Evolutionary conservation across 2,888 invertebrate genomes (phyloP).

Genomic region (Amblyjoppa fuscipennis): DNA sequence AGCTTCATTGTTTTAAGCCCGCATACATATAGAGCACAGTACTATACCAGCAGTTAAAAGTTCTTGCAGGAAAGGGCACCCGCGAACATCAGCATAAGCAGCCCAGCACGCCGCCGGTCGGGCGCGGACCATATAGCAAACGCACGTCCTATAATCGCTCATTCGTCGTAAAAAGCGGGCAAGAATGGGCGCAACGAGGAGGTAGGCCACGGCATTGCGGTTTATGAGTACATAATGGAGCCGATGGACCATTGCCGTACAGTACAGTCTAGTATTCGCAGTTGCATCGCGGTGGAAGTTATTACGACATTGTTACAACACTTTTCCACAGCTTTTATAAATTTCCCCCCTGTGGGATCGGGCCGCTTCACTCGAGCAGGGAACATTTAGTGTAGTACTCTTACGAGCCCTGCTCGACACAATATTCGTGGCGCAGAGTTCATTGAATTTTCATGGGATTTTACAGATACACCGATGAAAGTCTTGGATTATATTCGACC

Average conservation of each 20-base stretch:
- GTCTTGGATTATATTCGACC: slow-evolving; percentile 3
- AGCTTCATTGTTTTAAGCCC: neutral
- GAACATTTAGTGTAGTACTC: slow-evolving; percentile 41
- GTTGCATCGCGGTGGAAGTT: slow-evolving; percentile 76
- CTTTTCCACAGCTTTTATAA: slow-evolving; percentile 60
- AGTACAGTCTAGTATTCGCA: slow-evolving; percentile 72
- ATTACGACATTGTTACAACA: slow-evolving; percentile 80
- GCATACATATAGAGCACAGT: neutral
- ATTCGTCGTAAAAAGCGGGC: slow-evolving; percentile 74
- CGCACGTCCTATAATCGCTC: slow-evolving; percentile 74
- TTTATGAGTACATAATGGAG: slow-evolving; percentile 80
- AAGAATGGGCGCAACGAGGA: slow-evolving; percentile 75
- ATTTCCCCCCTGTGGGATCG: slow-evolving; percentile 37
- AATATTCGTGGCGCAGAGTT: slow-evolving; percentile 48
- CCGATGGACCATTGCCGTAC: slow-evolving; percentile 78
- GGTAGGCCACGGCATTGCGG: slow-evolving; percentile 68
- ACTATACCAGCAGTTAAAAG: slow-evolving; percentile 40
- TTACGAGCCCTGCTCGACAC: slow-evolving; percentile 27
- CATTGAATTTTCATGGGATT: slow-evolving; percentile 62
- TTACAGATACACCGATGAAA: neutral
- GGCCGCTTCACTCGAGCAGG: slow-evolving; percentile 18
- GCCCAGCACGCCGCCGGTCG: slow-evolving; percentile 10
- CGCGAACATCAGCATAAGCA: slow-evolving; percentile 40
- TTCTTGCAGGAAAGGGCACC: slow-evolving; percentile 38
- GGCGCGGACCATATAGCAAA: slow-evolving; percentile 48